These are phyloP conservation scores for Sialis fuliginosa DNA, from an alignment of 2,888 invertebrate species.

Conservation along the genomic window DNA sequence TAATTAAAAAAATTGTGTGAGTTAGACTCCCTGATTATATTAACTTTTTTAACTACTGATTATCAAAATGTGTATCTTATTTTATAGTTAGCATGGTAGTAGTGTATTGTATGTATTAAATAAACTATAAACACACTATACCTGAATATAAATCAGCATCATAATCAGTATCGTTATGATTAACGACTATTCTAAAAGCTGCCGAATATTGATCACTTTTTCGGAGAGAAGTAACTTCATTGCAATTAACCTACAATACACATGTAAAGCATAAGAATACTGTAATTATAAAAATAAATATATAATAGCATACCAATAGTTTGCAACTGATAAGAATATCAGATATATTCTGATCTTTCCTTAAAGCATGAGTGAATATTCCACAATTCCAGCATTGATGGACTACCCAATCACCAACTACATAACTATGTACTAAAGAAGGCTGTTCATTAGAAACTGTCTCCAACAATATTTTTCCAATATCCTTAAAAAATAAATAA, in stretches of 20 bases:
- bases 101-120: no score
- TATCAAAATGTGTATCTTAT: no score
- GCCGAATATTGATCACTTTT: conserved; percentile 48
- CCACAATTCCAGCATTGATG: conserved; percentile 46
- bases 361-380: conserved; percentile 41
- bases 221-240: conserved; percentile 37
- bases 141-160: conserved; percentile 10
- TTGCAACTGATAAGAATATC: conserved; percentile 35
- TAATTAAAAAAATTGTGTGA: no score
- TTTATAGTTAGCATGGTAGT: no score
- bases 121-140: neutral
- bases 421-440: conserved; percentile 33
- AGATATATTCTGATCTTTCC: conserved; percentile 33
- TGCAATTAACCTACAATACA: conserved; percentile 12
- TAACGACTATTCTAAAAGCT: conserved; percentile 50
- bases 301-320: conserved; percentile 32
- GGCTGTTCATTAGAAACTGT: conserved; percentile 32
- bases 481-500: no score
- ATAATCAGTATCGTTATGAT: conserved; percentile 32
- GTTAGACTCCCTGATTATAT: no score
- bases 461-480: neutral
- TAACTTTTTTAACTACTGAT: no score
- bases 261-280: neutral
- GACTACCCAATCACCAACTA: conserved; percentile 39
- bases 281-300: neutral